These are phyloP conservation scores for Dromius quadrimaculatus DNA, from an alignment of 2,888 invertebrate genomes.

Conservation along the genomic window DNA sequence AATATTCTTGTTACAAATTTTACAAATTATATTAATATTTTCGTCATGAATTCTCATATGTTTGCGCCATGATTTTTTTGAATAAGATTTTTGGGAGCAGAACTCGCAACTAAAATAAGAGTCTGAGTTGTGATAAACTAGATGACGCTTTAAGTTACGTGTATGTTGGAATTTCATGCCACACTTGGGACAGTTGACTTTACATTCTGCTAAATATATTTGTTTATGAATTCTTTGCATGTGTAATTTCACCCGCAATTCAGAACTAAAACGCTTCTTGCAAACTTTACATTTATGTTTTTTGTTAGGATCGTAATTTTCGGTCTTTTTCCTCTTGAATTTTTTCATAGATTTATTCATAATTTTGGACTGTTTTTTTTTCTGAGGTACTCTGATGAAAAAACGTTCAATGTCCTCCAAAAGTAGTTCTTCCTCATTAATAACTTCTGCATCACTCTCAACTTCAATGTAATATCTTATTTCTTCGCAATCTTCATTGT, in stretches of 20 bases:
- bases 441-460: background rate
- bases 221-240: conserved; percentile 47
- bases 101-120: conserved; percentile 38
- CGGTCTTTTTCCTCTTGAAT: background rate
- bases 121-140: conserved; percentile 40
- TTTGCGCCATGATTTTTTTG: conserved; percentile 42
- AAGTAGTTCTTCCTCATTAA: background rate
- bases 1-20: conserved; percentile 41
- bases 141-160: conserved; percentile 31
- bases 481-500: conserved; percentile 7
- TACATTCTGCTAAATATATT: conserved; percentile 36
- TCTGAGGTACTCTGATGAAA: background rate
- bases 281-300: conserved; percentile 38
- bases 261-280: conserved; percentile 27
- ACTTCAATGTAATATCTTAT: conserved; percentile 30
- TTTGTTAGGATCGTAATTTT: conserved; percentile 7
- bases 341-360: background rate
- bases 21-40: conserved; percentile 38
- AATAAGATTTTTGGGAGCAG: conserved; percentile 29
- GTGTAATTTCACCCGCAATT: conserved; percentile 37
- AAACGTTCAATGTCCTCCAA: conserved; percentile 20
- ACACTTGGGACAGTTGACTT: conserved; percentile 40
- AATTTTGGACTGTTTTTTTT: background rate
- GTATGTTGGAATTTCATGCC: conserved; percentile 44
- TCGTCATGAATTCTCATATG: conserved; percentile 36